These are phyloP conservation scores for Rallus crepitans DNA, from an alignment of 2,797 vertebrate genomes.

Conservation along the genomic window DNA sequence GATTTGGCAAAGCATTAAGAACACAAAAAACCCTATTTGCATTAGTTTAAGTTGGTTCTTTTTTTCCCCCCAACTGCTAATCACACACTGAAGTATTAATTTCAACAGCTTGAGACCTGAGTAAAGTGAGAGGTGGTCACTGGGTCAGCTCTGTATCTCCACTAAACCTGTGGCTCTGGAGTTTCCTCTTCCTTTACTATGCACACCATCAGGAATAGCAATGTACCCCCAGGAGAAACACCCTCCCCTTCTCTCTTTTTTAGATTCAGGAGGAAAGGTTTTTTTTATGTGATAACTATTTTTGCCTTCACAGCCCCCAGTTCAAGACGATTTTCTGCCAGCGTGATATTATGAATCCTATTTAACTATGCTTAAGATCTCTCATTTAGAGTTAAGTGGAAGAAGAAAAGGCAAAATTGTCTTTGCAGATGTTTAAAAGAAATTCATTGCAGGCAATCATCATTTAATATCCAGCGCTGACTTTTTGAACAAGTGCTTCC, in stretches of 20 bases:
- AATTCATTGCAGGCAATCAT: conserved; percentile 83
- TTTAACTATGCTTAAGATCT: conserved; percentile 83
- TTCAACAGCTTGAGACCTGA: not conserved
- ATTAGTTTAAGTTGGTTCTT: not conserved
- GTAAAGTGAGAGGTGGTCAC: not conserved
- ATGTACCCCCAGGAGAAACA: not conserved
- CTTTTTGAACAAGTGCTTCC: conserved; percentile 82
- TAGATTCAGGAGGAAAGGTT: conserved; percentile 33
- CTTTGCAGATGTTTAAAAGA: conserved; percentile 82
- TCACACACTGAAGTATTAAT: not conserved
- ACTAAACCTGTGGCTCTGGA: not conserved
- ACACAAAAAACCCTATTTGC: not conserved
- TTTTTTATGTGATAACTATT: conserved; percentile 52
- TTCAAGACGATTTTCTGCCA: conserved; percentile 77
- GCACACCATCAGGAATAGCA: not conserved
- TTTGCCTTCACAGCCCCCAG: conserved; percentile 63
- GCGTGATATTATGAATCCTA: conserved; percentile 80
- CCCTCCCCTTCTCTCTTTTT: not conserved
- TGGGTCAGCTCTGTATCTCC: not conserved
- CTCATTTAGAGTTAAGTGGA: conserved; percentile 82
- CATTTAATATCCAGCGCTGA: conserved; percentile 82
- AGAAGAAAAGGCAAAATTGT: conserved; percentile 84
- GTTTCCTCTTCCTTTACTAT: not conserved
- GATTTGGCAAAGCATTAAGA: not conserved
- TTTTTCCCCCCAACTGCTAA: not conserved